Conservation (phyloP, 2,888 invertebrate genomes). For the Ennomos fuscantarius region DNA sequence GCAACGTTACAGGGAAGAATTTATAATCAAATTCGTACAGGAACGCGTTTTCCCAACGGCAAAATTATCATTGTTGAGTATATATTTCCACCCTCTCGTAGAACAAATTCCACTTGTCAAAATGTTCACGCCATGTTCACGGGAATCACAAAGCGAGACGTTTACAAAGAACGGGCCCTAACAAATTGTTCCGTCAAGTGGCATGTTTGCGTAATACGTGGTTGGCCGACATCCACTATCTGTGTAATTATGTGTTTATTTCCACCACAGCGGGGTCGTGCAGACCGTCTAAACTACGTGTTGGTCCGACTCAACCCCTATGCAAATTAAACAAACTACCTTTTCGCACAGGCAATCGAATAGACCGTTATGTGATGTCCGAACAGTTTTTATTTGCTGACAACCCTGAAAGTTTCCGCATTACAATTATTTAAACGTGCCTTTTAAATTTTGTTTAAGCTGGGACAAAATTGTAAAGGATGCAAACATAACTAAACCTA, state of each 20-base stretch:
- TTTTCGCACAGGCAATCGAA: slow-evolving; percentile 23
- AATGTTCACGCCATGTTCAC: slow-evolving; percentile 76
- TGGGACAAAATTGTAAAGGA: background rate
- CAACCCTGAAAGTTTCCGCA: slow-evolving; percentile 57
- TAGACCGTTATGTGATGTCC: slow-evolving; percentile 43
- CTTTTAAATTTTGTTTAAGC: background rate
- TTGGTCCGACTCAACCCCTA: slow-evolving; percentile 30
- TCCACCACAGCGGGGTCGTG: slow-evolving; percentile 44
- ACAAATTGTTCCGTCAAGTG: slow-evolving; percentile 78
- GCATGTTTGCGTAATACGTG: slow-evolving; percentile 67
- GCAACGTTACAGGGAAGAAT: slow-evolving; percentile 9
- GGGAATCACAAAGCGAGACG: slow-evolving; percentile 77
- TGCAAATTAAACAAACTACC: slow-evolving; percentile 32
- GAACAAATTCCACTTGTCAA: slow-evolving; percentile 80
- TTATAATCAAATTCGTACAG: slow-evolving; percentile 45
- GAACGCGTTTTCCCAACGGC: slow-evolving; percentile 45
- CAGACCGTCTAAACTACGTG: slow-evolving; percentile 26
- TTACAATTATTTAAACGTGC: slow-evolving; percentile 56
- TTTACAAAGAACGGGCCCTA: slow-evolving; percentile 77
- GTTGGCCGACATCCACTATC: slow-evolving; percentile 61
- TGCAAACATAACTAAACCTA: background rate
- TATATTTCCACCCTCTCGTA: slow-evolving; percentile 61
- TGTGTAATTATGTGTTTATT: slow-evolving; percentile 58
- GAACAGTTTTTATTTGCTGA: slow-evolving; percentile 52
- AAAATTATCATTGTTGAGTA: slow-evolving; percentile 59